Percentiles rank a stretch among this genome's conserved stretches.
Evolutionary conservation across 1,140 invertebrate genomes (phyloP).

Genomic region (Brachionus manjavacas): DNA sequence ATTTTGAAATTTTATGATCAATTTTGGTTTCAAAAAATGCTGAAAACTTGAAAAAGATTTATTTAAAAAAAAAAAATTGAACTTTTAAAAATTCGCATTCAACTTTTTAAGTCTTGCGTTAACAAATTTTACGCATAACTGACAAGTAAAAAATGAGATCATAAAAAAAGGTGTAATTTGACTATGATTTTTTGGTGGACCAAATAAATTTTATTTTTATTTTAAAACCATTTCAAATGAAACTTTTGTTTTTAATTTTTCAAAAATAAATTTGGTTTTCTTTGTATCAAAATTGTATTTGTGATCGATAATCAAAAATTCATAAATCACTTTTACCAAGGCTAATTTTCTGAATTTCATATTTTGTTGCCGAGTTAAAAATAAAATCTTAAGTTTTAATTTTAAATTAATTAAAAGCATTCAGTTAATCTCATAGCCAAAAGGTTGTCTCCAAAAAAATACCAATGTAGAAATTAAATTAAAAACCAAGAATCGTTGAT

Average conservation of each 20-base stretch:
- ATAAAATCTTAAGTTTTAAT: neutral
- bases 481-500: neutral
- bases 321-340: neutral
- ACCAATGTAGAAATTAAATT: neutral
- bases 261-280: neutral
- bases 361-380: too few species aligned
- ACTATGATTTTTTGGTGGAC: neutral
- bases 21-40: too few species aligned
- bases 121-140: neutral
- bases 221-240: neutral
- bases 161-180: neutral
- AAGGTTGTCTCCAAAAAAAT: neutral
- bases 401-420: neutral
- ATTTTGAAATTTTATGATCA: too few species aligned
- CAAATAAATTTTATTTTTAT: too few species aligned
- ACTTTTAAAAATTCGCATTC: neutral
- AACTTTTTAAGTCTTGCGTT: neutral
- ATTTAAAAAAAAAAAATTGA: neutral
- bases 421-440: neutral
- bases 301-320: neutral
- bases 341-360: neutral
- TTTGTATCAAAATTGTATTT: neutral
- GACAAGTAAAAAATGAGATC: neutral
- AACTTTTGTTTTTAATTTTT: neutral
- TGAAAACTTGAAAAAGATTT: too few species aligned